phyloP scores from a whole-genome alignment of 2,113 vertebrate genomes.

The Amphilophus citrinellus region DNA sequence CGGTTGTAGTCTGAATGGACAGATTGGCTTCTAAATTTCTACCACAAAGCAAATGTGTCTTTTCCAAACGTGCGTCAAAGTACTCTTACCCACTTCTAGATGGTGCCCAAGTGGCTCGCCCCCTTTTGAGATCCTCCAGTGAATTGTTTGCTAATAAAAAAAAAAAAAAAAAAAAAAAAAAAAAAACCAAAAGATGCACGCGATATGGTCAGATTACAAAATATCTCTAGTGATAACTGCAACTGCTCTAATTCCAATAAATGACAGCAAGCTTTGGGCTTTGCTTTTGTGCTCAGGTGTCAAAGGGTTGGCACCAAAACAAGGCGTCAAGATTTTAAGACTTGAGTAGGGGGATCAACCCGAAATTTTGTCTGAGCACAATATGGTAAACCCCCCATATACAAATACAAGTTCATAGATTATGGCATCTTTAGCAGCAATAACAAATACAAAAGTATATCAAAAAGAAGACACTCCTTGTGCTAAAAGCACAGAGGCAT shows the following conservation, averaged over 20 bases:
- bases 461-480: conserved; percentile 65
- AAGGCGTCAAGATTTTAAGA: conserved; percentile 3
- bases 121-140: conserved; percentile 13
- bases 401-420: conserved; percentile 55
- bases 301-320: conserved; percentile 13
- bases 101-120: conserved; percentile 8
- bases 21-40: neutral
- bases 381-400: conserved; percentile 30
- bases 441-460: conserved; percentile 69
- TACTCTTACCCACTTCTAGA: conserved; percentile 2
- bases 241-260: conserved; percentile 43
- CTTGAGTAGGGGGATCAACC: conserved; percentile 5
- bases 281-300: conserved; percentile 63
- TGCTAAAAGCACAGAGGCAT: conserved; percentile 51
- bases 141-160: conserved; percentile 5
- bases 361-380: conserved; percentile 35
- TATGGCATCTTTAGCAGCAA: conserved; percentile 76
- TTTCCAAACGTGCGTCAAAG: neutral
- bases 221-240: conserved; percentile 23
- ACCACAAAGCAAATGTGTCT: neutral
- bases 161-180: too few species aligned
- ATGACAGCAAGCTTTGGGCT: conserved; percentile 64
- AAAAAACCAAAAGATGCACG: conserved; percentile 5
- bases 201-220: conserved; percentile 43
- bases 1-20: neutral